A percentile compares a stretch with the other conserved stretches of the same genome.
phyloP scores from a whole-genome alignment of 1,140 invertebrate genomes.

The Drosophila ogumai region DNA sequence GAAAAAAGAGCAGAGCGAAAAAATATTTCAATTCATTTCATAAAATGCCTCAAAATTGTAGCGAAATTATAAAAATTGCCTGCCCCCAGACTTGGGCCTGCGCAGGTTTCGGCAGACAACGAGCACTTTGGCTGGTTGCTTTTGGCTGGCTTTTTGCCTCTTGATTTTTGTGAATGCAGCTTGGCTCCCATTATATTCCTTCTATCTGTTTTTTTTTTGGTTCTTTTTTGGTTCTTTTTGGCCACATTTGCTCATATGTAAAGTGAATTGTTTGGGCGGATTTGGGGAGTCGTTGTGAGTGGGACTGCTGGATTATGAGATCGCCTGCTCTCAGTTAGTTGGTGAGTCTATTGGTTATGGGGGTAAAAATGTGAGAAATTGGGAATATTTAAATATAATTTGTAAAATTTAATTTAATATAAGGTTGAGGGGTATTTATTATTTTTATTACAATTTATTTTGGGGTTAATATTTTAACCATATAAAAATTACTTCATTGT shows the following conservation, averaged over 20 bases:
- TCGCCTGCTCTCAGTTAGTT: constrained; percentile 15
- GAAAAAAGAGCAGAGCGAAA: constrained; percentile 52
- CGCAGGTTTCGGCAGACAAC: constrained; percentile 39
- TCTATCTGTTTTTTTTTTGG: constrained; percentile 4
- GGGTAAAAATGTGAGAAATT: not conserved
- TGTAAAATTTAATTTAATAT: no score
- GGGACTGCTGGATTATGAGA: constrained; percentile 53
- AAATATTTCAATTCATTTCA: constrained; percentile 81
- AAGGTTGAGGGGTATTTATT: no score
- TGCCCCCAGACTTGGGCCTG: constrained; percentile 33
- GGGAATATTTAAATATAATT: no score
- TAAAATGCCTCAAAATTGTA: constrained; percentile 83
- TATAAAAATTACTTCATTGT: no score
- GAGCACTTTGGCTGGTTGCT: constrained; percentile 66
- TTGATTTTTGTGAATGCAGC: constrained; percentile 56
- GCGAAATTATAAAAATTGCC: constrained; percentile 82
- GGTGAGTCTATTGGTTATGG: not conserved
- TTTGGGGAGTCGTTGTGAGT: constrained; percentile 23
- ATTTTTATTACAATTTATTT: no score
- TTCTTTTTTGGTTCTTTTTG: constrained; percentile 51
- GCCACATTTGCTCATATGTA: constrained; percentile 78
- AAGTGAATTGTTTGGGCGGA: constrained; percentile 73
- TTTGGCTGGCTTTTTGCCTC: constrained; percentile 58
- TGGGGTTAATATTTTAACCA: no score
- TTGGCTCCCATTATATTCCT: constrained; percentile 16